Evolutionary conservation across 1,140 invertebrate species (phyloP), one percentile per base, ranked within the genome.

Genomic region (Drosophila equinoxialis): DNA sequence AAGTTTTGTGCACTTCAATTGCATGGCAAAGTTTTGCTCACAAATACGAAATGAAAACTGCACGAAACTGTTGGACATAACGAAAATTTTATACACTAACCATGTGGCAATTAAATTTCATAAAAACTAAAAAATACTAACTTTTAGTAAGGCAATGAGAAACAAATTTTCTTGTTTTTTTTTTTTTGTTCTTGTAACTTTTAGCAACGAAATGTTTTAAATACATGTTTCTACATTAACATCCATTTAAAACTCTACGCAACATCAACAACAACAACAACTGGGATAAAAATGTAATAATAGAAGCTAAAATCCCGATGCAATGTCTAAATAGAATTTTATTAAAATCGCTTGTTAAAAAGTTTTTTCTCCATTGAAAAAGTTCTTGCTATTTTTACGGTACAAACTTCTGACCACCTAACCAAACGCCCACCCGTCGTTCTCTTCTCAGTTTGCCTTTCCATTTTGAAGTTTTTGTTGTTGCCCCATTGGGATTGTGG

Each of bases 271-370:
- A 30, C 30, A 45, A 17, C 42, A 51, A 51, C 17, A 51, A 51
- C 2, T 10, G 0, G 8, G 17, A 23, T 10, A 51, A 45, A 51
- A 23, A 10, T 23, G 11, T 23, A 51, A 51, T 51, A 51, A 51
- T 51, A 51, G 17, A 23, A 51, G 45, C 8, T 23, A 61, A 77
- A 77, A 77, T 11, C 45, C 62, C 60, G 74, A 30, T 67, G 69
- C 67, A 59, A 55, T 74, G 75, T 72, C 83, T 79, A 89, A 87
- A 87, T 87, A 87, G 83, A 87, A 87, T 87, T 87, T 87, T 87
- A 87, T 87, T 87, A 87, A 87, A 89, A 89, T 89, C 84, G 84
- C 84, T 87, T 87, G 83, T 89, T 89, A 89, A 84, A 85, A 87
- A 83, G 42, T 87, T 82, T 77, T 51, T 11, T 51, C 17, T 23